Conservation (phyloP, 2,797 vertebrate species). For the Podarcis lilfordi region DNA sequence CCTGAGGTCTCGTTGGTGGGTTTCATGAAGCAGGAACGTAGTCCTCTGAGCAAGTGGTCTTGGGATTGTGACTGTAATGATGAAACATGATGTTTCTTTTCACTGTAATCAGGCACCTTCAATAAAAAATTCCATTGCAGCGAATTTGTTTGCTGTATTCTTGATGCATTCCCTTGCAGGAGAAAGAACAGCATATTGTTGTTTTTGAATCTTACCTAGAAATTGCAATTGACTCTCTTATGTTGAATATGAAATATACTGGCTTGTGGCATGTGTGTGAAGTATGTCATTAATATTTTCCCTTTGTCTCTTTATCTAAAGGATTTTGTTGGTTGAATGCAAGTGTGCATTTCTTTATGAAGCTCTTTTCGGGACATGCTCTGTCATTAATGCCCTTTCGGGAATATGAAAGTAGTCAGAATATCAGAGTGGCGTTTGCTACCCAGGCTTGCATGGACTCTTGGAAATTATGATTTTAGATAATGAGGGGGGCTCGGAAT, state of each 20-base stretch:
- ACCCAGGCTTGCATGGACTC: slow-evolving; percentile 36
- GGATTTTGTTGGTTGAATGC: slow-evolving; percentile 37
- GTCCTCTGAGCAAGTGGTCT: slow-evolving; percentile 36
- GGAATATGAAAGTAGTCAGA: slow-evolving; percentile 41
- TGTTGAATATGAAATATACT: slow-evolving; percentile 42
- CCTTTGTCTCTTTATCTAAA: slow-evolving; percentile 34
- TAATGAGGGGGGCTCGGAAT: background rate
- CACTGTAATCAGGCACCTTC: slow-evolving; percentile 72
- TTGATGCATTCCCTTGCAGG: slow-evolving; percentile 71
- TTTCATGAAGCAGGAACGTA: slow-evolving; percentile 55
- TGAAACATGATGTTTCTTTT: slow-evolving; percentile 58
- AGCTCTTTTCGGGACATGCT: slow-evolving; percentile 15
- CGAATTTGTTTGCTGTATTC: slow-evolving; percentile 80
- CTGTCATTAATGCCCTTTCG: slow-evolving; percentile 27
- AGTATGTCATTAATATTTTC: slow-evolving; percentile 36
- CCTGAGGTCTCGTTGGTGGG: slow-evolving; percentile 39
- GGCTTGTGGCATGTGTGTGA: slow-evolving; percentile 44
- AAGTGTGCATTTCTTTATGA: slow-evolving; percentile 38
- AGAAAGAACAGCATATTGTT: slow-evolving; percentile 44
- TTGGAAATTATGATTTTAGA: slow-evolving; percentile 35
- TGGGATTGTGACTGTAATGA: slow-evolving; percentile 67
- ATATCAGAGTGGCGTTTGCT: slow-evolving; percentile 30
- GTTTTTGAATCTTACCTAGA: slow-evolving; percentile 34
- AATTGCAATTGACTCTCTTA: slow-evolving; percentile 54
- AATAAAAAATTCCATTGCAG: slow-evolving; percentile 80